Percentiles rank a stretch among this genome's conserved stretches.
phyloP scores from a whole-genome alignment of 2,888 invertebrate genomes.

The Ormyrus pomaceus region DNA sequence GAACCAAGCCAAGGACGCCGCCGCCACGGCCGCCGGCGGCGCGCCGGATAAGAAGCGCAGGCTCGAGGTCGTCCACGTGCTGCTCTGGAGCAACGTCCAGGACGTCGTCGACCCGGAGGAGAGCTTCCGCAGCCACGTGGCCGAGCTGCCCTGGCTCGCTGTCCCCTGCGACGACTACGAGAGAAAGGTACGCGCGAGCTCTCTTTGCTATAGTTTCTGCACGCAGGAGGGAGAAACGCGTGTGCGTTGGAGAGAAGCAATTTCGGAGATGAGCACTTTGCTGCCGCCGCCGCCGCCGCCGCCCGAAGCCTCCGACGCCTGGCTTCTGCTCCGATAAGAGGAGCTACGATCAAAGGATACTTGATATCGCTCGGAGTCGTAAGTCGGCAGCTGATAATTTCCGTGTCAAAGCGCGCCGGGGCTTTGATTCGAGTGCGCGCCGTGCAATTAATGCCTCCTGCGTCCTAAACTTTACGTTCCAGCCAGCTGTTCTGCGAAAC shows the following conservation, averaged over 20 bases:
- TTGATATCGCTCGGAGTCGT: too few relatives aligned
- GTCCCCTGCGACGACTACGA: conserved; percentile 84
- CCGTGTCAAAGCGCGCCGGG: too few relatives aligned
- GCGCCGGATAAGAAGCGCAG: conserved; percentile 73
- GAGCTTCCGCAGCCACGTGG: conserved; percentile 80
- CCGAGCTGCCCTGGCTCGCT: conserved; percentile 84
- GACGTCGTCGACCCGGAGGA: conserved; percentile 82
- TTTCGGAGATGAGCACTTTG: conserved; percentile 15
- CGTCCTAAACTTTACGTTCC: too few relatives aligned
- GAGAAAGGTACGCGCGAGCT: conserved; percentile 79
- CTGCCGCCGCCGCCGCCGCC: too few relatives aligned
- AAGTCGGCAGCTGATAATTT: too few relatives aligned
- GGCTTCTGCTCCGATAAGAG: too few relatives aligned
- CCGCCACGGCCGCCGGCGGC: conserved; percentile 19
- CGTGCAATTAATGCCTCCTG: too few relatives aligned
- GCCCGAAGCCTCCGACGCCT: too few relatives aligned
- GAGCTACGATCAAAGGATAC: too few relatives aligned
- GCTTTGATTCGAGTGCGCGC: too few relatives aligned
- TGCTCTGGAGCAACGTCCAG: conserved; percentile 82
- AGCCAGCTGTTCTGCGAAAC: too few relatives aligned
- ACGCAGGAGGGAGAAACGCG: not conserved
- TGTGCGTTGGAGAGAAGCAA: not conserved
- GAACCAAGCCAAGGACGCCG: conserved; percentile 64
- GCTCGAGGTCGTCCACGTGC: conserved; percentile 82
- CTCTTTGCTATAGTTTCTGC: too few relatives aligned